phyloP scores from a whole-genome alignment of 1,140 invertebrate species.

The Drosophila insularis region DNA sequence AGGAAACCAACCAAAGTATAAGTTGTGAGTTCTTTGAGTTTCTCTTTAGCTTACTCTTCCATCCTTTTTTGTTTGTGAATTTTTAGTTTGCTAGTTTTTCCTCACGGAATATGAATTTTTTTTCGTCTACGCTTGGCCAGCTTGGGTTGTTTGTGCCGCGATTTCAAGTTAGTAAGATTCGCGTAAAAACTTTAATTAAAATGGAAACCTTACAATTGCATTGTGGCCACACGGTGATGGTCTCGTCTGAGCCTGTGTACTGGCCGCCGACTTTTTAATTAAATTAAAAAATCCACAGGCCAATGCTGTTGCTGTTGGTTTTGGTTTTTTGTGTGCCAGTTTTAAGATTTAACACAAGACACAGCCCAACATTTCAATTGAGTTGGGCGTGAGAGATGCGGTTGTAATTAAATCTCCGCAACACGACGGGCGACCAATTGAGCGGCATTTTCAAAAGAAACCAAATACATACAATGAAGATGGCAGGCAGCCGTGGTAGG shows the following conservation, averaged over 20 bases:
- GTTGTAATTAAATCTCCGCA: constrained; percentile 49
- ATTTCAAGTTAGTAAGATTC: constrained; percentile 65
- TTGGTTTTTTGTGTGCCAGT: constrained; percentile 26
- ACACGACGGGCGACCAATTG: constrained; percentile 29
- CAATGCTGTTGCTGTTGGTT: constrained; percentile 1
- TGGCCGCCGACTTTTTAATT: constrained; percentile 66
- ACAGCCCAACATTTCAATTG: constrained; percentile 41
- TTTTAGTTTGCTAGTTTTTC: constrained; percentile 2
- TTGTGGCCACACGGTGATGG: constrained; percentile 53
- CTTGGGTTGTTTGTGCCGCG: constrained; percentile 54
- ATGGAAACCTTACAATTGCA: constrained; percentile 78
- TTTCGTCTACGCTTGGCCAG: constrained; percentile 14
- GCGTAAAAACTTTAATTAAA: constrained; percentile 79
- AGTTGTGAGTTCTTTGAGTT: not conserved
- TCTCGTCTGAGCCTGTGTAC: constrained; percentile 10
- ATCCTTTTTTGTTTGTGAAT: not conserved
- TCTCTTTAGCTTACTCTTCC: constrained; percentile 27
- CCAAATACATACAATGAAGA: constrained; percentile 27
- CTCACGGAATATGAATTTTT: constrained; percentile 73
- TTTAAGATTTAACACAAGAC: constrained; percentile 53
- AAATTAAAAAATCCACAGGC: constrained; percentile 59
- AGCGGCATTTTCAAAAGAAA: constrained; percentile 44
- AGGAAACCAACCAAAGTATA: constrained; percentile 7
- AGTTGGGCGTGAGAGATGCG: constrained; percentile 15
- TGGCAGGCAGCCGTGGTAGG: not conserved